Conservation (phyloP, 2,888 invertebrate genomes). For the Sarcophaga variegata region DNA sequence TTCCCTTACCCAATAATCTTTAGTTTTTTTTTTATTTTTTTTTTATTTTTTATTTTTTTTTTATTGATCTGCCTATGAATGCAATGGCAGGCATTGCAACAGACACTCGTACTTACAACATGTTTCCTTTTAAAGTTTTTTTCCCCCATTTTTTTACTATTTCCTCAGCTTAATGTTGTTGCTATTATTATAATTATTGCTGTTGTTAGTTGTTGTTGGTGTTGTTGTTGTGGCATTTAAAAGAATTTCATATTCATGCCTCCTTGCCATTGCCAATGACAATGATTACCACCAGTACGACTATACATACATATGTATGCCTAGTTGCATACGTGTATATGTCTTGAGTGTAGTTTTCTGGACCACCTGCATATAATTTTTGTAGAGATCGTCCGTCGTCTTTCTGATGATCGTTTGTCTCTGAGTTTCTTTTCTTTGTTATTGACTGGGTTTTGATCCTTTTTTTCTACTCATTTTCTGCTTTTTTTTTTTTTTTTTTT, state of each 20-base stretch:
- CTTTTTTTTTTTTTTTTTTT: background rate
- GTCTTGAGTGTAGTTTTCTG: constrained; percentile 45
- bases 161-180: constrained; percentile 11
- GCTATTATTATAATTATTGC: background rate
- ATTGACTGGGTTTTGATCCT: constrained; percentile 47
- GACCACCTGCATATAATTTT: constrained; percentile 68
- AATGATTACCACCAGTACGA: constrained; percentile 24
- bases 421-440: constrained; percentile 2
- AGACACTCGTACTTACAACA: background rate
- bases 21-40: background rate
- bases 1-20: no score
- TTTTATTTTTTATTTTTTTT: background rate
- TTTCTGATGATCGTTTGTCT: constrained; percentile 24
- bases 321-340: no score
- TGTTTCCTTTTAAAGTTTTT: constrained; percentile 39
- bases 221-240: constrained; percentile 24
- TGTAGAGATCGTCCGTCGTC: constrained; percentile 5
- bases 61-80: constrained; percentile 3
- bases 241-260: constrained; percentile 51
- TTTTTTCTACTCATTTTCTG: background rate
- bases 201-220: background rate
- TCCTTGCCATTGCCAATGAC: constrained; percentile 24
- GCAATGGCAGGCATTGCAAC: background rate
- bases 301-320: no score
- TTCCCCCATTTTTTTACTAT: background rate